Conservation (phyloP, 2,113 vertebrate species). For the Chlamydotis undulata region DNA sequence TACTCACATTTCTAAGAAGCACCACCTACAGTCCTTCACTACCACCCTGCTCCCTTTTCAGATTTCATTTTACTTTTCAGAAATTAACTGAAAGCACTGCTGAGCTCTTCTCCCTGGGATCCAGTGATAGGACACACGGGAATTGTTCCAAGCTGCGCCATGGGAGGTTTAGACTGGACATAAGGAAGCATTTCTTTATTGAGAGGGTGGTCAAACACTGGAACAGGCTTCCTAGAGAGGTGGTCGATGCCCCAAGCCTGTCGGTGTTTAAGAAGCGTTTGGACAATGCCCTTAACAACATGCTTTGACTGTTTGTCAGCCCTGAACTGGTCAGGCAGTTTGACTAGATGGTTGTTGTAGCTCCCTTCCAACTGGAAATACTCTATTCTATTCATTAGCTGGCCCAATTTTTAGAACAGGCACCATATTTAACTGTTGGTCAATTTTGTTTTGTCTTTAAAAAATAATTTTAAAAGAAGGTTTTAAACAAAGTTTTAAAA, state of each 20-base stretch:
- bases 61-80: not conserved
- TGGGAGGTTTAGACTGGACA: not conserved
- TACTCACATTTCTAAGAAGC: not conserved
- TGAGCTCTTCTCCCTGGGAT: not conserved
- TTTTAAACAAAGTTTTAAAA: not conserved
- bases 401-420: not conserved
- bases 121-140: accelerated
- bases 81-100: not conserved
- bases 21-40: not conserved
- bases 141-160: not conserved
- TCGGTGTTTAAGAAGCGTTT: not conserved
- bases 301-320: not conserved
- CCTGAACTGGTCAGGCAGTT: not conserved
- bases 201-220: not conserved
- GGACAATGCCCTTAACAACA: not conserved
- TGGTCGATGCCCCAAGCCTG: not conserved
- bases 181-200: not conserved
- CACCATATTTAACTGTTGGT: not conserved
- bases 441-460: not conserved
- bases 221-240: not conserved
- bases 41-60: too few species aligned
- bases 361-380: not conserved
- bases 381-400: not conserved
- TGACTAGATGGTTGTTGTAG: accelerated
- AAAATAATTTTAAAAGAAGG: not conserved